Percentiles rank a stretch among this genome's conserved stretches.
Evolutionary conservation across 2,888 invertebrate genomes (phyloP).

Genomic region (Fragum sueziense): DNA sequence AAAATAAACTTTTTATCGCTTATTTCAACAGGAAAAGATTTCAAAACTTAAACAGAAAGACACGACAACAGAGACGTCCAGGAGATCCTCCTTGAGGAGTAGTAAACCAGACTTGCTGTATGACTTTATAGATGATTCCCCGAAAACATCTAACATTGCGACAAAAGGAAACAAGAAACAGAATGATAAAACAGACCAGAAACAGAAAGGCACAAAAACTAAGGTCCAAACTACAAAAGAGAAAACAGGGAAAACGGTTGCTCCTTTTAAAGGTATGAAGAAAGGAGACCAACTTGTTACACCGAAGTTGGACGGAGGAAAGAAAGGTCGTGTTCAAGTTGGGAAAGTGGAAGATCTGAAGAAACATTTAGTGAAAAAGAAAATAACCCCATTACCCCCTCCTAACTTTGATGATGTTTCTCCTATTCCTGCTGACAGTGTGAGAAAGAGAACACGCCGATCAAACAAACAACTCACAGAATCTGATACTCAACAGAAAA

Average conservation of each 20-base stretch:
- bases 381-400: not conserved
- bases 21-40: not conserved
- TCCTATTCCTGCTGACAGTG: not conserved
- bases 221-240: not conserved
- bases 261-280: too few relatives aligned
- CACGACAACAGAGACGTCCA: not conserved
- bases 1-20: too few relatives aligned
- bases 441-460: not conserved
- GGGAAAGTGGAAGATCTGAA: not conserved
- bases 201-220: not conserved
- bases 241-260: not conserved
- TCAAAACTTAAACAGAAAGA: not conserved
- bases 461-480: not conserved
- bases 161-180: not conserved
- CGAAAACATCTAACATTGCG: not conserved
- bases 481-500: not conserved
- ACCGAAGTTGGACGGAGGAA: not conserved
- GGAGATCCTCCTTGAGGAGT: constrained; percentile 10
- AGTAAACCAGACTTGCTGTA: not conserved
- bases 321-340: not conserved
- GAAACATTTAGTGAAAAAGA: constrained; percentile 5
- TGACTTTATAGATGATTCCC: constrained; percentile 13
- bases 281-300: not conserved
- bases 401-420: constrained; percentile 20
- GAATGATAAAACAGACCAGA: not conserved